Conservation (phyloP, 1,140 invertebrate species). For the Eurosta solidaginis region DNA sequence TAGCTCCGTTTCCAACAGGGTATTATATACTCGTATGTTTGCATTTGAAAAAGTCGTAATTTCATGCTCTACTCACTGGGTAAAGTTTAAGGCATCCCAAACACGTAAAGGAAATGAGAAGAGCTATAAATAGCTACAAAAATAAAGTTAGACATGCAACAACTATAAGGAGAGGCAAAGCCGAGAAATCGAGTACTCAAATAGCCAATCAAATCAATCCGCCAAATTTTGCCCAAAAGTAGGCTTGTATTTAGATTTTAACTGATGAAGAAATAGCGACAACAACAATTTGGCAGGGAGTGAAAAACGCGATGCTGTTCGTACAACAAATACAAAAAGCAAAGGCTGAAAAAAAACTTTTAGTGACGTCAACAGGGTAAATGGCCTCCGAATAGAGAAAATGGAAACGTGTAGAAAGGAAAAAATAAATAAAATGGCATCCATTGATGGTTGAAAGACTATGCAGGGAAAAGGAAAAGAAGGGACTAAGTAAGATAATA, state of each 20-base stretch:
- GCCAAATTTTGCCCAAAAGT: background rate
- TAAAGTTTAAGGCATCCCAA: too few relatives aligned
- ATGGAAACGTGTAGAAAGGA: background rate
- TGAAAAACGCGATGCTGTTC: background rate
- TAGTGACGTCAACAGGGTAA: constrained; percentile 56
- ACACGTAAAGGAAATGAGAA: too few relatives aligned
- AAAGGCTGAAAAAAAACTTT: background rate
- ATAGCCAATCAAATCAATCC: background rate
- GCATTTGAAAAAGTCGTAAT: too few relatives aligned
- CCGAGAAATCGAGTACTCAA: too few relatives aligned
- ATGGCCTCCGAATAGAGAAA: constrained; percentile 45
- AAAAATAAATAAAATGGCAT: too few relatives aligned
- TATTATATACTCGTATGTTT: too few relatives aligned
- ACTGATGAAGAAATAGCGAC: background rate
- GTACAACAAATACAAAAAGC: background rate
- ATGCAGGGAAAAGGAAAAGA: background rate
- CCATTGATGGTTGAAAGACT: too few relatives aligned
- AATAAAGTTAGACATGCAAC: background rate
- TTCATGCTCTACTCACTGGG: too few relatives aligned
- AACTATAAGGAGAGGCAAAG: background rate
- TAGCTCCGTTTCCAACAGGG: too few relatives aligned
- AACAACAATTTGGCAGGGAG: too few relatives aligned
- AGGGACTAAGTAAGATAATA: background rate
- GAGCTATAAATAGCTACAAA: too few relatives aligned
- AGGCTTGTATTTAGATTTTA: background rate